Percentiles rank a stretch among this genome's conserved stretches.
Evolutionary conservation across 1,140 invertebrate genomes (phyloP).

Genomic region (Megalopta genalis): DNA sequence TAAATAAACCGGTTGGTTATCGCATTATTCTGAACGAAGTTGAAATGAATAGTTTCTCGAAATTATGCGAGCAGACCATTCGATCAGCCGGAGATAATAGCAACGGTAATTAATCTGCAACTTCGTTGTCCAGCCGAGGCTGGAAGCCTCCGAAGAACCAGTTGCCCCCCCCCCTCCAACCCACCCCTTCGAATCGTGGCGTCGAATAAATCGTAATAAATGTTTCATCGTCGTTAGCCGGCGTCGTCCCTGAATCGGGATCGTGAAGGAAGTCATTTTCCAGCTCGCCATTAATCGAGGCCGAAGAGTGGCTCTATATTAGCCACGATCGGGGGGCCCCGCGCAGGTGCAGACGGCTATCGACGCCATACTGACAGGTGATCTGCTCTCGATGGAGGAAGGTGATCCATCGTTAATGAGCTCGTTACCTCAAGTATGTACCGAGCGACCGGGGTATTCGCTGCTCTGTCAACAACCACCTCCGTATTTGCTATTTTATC

Average conservation of each 20-base stretch:
- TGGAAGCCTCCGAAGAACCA: neutral
- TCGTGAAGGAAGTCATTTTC: slow-evolving; percentile 43
- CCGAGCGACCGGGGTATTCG: neutral
- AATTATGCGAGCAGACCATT: no score
- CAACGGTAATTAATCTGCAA: no score
- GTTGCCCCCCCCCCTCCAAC: no score
- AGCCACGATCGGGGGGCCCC: slow-evolving; percentile 23
- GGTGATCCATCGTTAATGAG: slow-evolving; percentile 53
- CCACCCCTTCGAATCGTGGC: no score
- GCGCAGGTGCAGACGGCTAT: slow-evolving; percentile 55
- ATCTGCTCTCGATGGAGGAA: slow-evolving; percentile 56
- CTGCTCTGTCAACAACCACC: slow-evolving; percentile 15
- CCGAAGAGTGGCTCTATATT: slow-evolving; percentile 18
- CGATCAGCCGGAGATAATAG: no score
- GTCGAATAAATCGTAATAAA: slow-evolving; percentile 4
- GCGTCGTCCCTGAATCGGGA: slow-evolving; percentile 7
- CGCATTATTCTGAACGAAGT: neutral
- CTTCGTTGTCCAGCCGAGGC: no score
- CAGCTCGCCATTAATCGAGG: slow-evolving; percentile 30
- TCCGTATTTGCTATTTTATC: neutral
- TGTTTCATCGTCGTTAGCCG: slow-evolving; percentile 5
- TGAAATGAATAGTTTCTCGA: neutral
- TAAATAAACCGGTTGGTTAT: no score
- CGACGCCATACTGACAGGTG: slow-evolving; percentile 61
- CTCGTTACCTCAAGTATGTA: slow-evolving; percentile 58